These are phyloP conservation scores for Scomberomorus guttatus DNA, from an alignment of 2,797 vertebrate genomes.

Conservation along the genomic window DNA sequence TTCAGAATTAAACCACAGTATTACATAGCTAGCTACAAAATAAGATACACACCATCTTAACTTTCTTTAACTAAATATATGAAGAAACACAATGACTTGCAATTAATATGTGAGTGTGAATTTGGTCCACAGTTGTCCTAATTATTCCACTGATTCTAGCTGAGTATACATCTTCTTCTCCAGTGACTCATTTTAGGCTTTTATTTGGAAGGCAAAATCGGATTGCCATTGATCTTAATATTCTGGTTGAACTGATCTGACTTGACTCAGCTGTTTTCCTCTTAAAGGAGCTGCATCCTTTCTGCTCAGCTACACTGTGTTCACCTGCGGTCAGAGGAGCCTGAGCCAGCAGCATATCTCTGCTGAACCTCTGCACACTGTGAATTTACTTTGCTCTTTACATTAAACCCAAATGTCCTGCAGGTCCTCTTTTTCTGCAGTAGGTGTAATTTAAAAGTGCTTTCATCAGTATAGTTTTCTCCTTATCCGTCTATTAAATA, in stretches of 20 bases:
- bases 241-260: background rate
- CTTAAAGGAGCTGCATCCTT: slow-evolving; percentile 24
- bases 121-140: background rate
- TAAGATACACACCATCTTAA: background rate
- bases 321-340: slow-evolving; percentile 8
- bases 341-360: background rate
- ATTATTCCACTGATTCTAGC: background rate
- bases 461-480: background rate
- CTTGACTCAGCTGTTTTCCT: slow-evolving; percentile 26
- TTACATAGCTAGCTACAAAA: background rate
- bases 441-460: background rate
- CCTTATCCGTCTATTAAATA: background rate
- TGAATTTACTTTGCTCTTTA: background rate
- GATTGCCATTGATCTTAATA: background rate
- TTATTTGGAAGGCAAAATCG: slow-evolving; percentile 52
- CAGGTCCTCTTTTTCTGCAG: background rate
- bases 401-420: background rate
- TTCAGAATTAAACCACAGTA: no score
- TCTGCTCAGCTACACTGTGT: background rate
- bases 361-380: background rate
- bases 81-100: background rate
- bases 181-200: slow-evolving; percentile 3
- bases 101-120: background rate
- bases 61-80: no score
- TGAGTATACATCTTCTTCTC: background rate